phyloP scores from a whole-genome alignment of 2,888 invertebrate species.

The Ashinkailepas kermadecensis region DNA sequence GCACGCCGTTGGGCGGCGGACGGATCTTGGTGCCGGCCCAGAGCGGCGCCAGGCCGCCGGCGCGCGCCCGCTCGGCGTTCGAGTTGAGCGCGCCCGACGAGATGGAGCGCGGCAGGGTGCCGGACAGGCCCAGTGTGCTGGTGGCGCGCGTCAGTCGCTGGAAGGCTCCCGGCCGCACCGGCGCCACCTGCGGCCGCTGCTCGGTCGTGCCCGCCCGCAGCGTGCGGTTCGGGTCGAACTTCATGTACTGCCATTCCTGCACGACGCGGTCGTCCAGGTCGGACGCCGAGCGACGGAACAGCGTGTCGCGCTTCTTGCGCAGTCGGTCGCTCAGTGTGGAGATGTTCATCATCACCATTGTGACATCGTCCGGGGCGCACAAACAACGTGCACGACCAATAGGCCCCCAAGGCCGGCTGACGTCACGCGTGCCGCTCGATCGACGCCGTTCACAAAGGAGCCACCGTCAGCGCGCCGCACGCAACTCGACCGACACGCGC shows the following conservation, averaged over 20 bases:
- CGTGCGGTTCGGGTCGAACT: constrained; percentile 11
- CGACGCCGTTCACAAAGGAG: too few relatives aligned
- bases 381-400: too few relatives aligned
- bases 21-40: constrained; percentile 17
- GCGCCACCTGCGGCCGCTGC: constrained; percentile 35
- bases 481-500: too few relatives aligned
- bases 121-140: constrained; percentile 13
- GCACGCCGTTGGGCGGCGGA: constrained; percentile 1
- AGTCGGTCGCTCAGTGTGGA: constrained; percentile 19
- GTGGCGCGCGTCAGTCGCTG: constrained; percentile 26
- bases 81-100: background rate
- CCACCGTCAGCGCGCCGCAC: too few relatives aligned
- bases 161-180: constrained; percentile 39
- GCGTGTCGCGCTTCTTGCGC: constrained; percentile 23
- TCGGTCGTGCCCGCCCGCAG: constrained; percentile 30
- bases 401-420: background rate
- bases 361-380: background rate
- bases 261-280: constrained; percentile 20
- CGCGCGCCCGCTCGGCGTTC: background rate
- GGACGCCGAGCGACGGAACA: constrained; percentile 15
- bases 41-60: background rate
- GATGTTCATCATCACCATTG: constrained; percentile 24
- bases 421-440: background rate
- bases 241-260: constrained; percentile 22
- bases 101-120: constrained; percentile 9